phyloP scores from a whole-genome alignment of 2,797 vertebrate species.

The Dendrocincla fuliginosa region DNA sequence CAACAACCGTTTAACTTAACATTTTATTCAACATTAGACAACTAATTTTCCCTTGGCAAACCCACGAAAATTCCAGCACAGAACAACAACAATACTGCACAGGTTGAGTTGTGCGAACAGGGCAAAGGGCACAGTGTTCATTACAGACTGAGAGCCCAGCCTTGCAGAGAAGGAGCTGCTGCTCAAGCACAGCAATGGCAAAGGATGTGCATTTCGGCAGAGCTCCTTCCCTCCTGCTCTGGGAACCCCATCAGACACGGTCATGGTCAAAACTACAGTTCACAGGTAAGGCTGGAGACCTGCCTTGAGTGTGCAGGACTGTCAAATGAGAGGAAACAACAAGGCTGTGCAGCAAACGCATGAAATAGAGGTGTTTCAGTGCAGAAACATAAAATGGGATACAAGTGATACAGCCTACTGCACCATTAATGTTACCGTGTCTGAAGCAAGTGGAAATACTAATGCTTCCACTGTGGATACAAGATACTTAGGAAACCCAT shows the following conservation, averaged over 20 bases:
- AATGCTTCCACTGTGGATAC: background rate
- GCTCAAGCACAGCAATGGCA: background rate
- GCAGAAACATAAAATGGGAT: background rate
- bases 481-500: background rate
- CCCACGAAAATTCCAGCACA: background rate
- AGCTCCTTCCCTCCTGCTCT: background rate
- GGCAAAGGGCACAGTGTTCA: background rate
- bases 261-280: background rate
- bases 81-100: background rate
- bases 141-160: background rate
- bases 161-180: background rate
- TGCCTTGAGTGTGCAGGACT: background rate
- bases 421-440: background rate
- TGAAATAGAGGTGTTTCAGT: background rate
- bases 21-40: background rate
- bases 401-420: background rate
- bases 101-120: background rate
- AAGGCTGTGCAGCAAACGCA: background rate
- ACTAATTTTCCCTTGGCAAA: background rate
- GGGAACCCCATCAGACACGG: background rate
- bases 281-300: background rate
- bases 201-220: background rate
- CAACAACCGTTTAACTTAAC: background rate
- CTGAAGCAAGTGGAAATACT: background rate
- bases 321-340: background rate